Evolutionary conservation across 2,888 invertebrate species (phyloP), one percentile per base, ranked within the genome.

Genomic region (Aspidapion aeneum): DNA sequence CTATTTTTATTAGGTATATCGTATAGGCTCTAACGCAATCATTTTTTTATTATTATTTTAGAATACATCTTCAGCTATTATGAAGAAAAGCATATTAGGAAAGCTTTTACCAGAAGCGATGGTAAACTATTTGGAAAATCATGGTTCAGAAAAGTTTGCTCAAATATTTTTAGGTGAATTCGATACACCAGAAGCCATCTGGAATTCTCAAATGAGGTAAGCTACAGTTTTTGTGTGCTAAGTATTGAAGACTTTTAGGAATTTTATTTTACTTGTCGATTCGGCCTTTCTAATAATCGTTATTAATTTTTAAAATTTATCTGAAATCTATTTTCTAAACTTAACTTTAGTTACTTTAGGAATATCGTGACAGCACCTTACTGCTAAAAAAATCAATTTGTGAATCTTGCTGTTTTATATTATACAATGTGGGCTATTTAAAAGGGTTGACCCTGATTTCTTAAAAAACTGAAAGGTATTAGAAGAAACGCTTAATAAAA

Each of bases 151-250:
- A 68, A 97, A 96, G 78, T 99, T 99, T 81, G 96, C 99, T 0
- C 96, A 99, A 82, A 96, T 96, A 73, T 96, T 93, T 81, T 84
- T 98, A 18, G 98, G 98, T 0, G 99, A 99, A 82, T 99, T 94
- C 83, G 98, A 99, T 80, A 99, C 98, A 5, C 99, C 99, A 0
- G 99, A 99, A 82, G 98, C 97, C 0, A 99, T 99, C 69, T 99
- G 99, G 99, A 98, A 94, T 78, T 87, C 91, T 0, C 96, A 97
- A 81, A 99, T 99, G 98, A 89, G 93, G 90, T 89, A 70, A 65
- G 56, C 21, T 35, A n/a, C n/a, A n/a, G n/a, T n/a, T n/a, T n/a
- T n/a, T 12, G 21, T n/a, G n/a, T n/a, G n/a, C n/a, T n/a, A n/a
- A n/a, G n/a, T n/a, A 54, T 55, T 62, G 61, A 16, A 68, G 7